These are phyloP conservation scores for Unio pictorum DNA, from an alignment of 2,888 invertebrate genomes.

Conservation along the genomic window DNA sequence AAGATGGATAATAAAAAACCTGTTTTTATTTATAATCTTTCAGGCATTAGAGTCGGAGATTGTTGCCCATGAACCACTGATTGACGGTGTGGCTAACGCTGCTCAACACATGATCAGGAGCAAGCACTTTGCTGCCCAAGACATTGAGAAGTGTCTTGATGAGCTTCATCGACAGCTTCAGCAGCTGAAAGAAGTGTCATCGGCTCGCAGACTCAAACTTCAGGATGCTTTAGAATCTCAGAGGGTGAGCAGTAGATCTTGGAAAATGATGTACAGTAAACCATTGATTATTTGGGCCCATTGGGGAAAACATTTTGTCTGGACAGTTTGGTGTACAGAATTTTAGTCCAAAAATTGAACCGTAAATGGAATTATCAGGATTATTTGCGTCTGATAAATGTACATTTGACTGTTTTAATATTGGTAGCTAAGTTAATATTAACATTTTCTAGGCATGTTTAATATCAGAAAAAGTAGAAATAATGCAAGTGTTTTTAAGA, in stretches of 20 bases:
- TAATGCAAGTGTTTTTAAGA: no score
- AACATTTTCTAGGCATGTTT: no score
- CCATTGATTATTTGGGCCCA: background rate
- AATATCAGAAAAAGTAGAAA: no score
- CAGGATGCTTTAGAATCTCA: slow-evolving; percentile 88
- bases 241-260: slow-evolving; percentile 74
- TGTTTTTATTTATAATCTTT: slow-evolving; percentile 1
- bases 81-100: slow-evolving; percentile 81
- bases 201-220: slow-evolving; percentile 78
- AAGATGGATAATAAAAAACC: no score
- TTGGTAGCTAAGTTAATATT: no score
- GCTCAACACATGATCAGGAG: slow-evolving; percentile 86
- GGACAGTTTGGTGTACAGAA: background rate
- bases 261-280: slow-evolving; percentile 30
- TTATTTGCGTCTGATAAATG: background rate
- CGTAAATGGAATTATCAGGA: no score
- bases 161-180: slow-evolving; percentile 81
- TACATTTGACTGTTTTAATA: no score
- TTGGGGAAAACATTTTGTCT: no score
- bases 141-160: slow-evolving; percentile 80
- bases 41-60: slow-evolving; percentile 89
- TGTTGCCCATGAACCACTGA: slow-evolving; percentile 87
- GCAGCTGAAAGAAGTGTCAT: slow-evolving; percentile 78
- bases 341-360: no score
- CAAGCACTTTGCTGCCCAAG: slow-evolving; percentile 87